These are phyloP conservation scores for Trididemnum clinides DNA, from an alignment of 23 tunicate genomes.

Conservation along the genomic window DNA sequence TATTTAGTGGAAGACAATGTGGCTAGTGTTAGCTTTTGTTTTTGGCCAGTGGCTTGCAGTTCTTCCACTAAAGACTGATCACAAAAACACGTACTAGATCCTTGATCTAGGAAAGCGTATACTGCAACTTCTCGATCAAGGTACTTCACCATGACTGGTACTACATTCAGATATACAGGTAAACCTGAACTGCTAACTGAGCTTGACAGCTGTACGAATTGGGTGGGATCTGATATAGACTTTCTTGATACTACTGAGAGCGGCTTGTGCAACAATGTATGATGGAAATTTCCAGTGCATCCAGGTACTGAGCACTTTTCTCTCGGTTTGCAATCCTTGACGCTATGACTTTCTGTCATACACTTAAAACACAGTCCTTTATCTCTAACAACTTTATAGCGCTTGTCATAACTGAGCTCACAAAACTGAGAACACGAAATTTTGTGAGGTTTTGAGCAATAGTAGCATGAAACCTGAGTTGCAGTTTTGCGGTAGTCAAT, in stretches of 20 bases:
- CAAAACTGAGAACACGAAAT: neutral
- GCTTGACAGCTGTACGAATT: neutral
- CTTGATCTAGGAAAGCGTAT: conserved; percentile 6
- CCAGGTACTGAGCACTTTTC: neutral
- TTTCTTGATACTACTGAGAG: no score
- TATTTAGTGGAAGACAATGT: neutral
- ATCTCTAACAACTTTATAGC: neutral
- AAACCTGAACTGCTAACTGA: neutral
- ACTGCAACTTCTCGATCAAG: neutral
- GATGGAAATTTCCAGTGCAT: neutral
- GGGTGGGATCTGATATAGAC: no score
- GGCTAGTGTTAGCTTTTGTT: neutral
- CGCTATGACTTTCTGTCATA: neutral
- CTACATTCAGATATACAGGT: neutral
- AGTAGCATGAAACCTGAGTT: neutral
- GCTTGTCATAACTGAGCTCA: neutral
- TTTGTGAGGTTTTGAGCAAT: neutral
- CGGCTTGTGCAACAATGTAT: neutral
- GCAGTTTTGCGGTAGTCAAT: neutral
- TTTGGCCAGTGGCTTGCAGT: neutral
- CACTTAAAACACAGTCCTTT: neutral
- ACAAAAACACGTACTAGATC: conserved; percentile 5
- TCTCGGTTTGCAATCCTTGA: neutral
- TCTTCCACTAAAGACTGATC: neutral
- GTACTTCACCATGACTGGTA: neutral